A percentile compares a stretch with the other conserved stretches of the same genome.
phyloP scores from a whole-genome alignment of 2,888 invertebrate species.

The Parelbella ahira region DNA sequence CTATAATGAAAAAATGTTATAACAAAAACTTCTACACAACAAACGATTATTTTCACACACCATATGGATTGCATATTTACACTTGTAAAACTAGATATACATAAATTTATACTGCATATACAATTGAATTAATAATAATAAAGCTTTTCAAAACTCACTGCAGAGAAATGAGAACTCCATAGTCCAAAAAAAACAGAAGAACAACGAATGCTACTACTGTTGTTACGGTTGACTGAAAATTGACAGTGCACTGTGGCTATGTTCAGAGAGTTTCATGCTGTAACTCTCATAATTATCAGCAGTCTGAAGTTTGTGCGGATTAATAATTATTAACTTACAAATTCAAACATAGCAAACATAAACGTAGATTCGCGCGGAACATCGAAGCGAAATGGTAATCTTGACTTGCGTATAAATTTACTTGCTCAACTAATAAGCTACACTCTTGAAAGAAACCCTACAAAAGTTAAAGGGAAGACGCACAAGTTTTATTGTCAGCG shows the following conservation, averaged over 20 bases:
- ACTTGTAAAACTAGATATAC: no score
- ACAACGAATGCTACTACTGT: slow-evolving; percentile 27
- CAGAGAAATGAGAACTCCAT: slow-evolving; percentile 62
- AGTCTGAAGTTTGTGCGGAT: slow-evolving; percentile 42
- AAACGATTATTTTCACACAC: no score
- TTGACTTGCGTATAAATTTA: neutral
- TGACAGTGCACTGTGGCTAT: slow-evolving; percentile 53
- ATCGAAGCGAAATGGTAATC: slow-evolving; percentile 10
- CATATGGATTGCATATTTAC: slow-evolving; percentile 10
- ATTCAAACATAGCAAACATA: slow-evolving; percentile 9
- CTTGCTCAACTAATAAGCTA: no score
- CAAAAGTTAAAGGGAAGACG: slow-evolving; percentile 13
- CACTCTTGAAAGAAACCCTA: slow-evolving; percentile 14
- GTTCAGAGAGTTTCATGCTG: slow-evolving; percentile 48
- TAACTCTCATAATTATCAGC: slow-evolving; percentile 34
- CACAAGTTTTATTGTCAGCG: slow-evolving; percentile 25
- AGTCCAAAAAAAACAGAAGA: slow-evolving; percentile 29
- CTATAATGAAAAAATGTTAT: no score
- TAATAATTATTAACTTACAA: slow-evolving; percentile 1
- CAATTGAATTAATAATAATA: neutral
- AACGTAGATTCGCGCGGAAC: neutral
- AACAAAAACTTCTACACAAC: no score
- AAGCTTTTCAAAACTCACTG: slow-evolving; percentile 44
- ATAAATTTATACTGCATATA: neutral
- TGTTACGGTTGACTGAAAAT: slow-evolving; percentile 65